phyloP scores from a whole-genome alignment of 2,888 invertebrate species.

The Cosmia pyralina region DNA sequence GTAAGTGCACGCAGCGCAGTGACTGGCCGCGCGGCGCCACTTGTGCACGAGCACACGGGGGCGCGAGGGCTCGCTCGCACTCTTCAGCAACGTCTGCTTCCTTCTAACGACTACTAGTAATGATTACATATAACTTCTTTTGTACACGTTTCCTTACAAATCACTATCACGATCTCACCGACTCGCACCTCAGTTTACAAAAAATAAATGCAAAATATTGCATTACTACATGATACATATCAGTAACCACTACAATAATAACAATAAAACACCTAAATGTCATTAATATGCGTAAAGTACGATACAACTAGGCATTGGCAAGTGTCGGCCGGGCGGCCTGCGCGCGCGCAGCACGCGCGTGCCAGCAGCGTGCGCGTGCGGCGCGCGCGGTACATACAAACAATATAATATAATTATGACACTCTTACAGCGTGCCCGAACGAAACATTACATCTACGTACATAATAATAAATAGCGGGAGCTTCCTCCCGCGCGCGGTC shows the following conservation, averaged over 20 bases:
- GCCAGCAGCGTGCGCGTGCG: slow-evolving; percentile 60
- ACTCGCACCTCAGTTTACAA: slow-evolving; percentile 54
- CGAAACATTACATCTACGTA: slow-evolving; percentile 56
- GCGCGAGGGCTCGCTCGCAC: slow-evolving; percentile 24
- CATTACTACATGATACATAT: slow-evolving; percentile 60
- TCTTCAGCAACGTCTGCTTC: not conserved
- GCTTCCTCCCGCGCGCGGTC: not conserved
- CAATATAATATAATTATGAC: slow-evolving; percentile 77
- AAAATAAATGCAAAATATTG: slow-evolving; percentile 59
- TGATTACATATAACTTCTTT: slow-evolving; percentile 51
- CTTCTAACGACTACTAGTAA: slow-evolving; percentile 46
- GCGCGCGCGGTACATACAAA: slow-evolving; percentile 63
- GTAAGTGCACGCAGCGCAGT: slow-evolving; percentile 65
- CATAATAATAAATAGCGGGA: slow-evolving; percentile 3
- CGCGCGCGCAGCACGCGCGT: slow-evolving; percentile 69
- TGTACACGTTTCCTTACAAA: slow-evolving; percentile 52
- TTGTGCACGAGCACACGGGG: too few species aligned
- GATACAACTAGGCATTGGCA: slow-evolving; percentile 87
- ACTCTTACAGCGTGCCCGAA: slow-evolving; percentile 79
- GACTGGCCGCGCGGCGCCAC: too few species aligned
- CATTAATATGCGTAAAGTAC: slow-evolving; percentile 75
- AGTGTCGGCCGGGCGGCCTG: slow-evolving; percentile 78
- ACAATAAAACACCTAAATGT: slow-evolving; percentile 60
- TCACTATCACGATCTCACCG: slow-evolving; percentile 51
- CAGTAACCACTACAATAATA: slow-evolving; percentile 58